Evolutionary conservation across 2,888 invertebrate species (phyloP), one percentile per base, ranked within the genome.

Genomic region (Anaspis maculata): DNA sequence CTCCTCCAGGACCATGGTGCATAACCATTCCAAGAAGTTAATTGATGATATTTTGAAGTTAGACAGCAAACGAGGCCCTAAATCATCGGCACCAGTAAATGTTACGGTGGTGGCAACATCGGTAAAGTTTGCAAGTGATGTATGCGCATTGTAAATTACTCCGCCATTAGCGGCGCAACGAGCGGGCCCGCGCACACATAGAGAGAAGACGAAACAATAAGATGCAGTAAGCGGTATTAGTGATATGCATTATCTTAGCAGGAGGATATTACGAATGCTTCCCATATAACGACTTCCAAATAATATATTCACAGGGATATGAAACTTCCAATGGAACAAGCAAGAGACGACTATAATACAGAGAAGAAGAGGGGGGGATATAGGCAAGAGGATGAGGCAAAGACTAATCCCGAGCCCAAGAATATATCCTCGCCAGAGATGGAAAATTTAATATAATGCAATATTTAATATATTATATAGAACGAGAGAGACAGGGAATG

Each of bases 391-490:
- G n/a, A n/a, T n/a, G n/a, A n/a, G n/a, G n/a, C n/a, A n/a, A n/a
- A n/a, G n/a, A n/a, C n/a, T n/a, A n/a, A n/a, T n/a, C n/a, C n/a
- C n/a, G n/a, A n/a, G n/a, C n/a, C n/a, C n/a, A n/a, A n/a, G n/a
- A n/a, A n/a, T n/a, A n/a, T n/a, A n/a, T n/a, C n/a, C n/a, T n/a
- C n/a, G n/a, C n/a, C n/a, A n/a, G 28, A 32, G 29, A 37, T 37
- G 37, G 32, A 37, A 37, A 37, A 37, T 37, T 37, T 37, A 37
- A 37, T 37, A 37, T 32, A 37, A 62, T 61, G 62, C 62, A 59
- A 63, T 64, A 63, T 64, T 63, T 61, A 64, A 62, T 63, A 61
- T 59, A 59, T 62, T 62, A 61, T 62, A 59, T 59, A 61, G 57
- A 59, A 59, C 58, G 64, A 62, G 62, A 9, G 19, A 9, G 19